These are phyloP conservation scores for Oreotrochilus melanogaster DNA, from an alignment of 2,113 vertebrate species.

Conservation along the genomic window DNA sequence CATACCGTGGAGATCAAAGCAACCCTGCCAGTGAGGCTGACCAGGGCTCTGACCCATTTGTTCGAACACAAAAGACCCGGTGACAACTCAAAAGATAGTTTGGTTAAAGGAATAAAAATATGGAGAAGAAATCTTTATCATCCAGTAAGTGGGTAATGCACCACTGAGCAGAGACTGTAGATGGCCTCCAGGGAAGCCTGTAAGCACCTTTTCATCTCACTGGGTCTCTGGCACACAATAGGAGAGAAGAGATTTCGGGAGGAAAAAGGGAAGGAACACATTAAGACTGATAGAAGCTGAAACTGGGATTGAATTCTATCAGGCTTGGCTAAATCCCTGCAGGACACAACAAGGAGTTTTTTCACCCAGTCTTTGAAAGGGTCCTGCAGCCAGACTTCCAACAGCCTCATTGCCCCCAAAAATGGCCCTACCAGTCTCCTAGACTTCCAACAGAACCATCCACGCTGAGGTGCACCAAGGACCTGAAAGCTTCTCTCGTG, in stretches of 20 bases:
- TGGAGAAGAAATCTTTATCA: constrained; percentile 54
- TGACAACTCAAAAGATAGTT: constrained; percentile 53
- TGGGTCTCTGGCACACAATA: constrained; percentile 40
- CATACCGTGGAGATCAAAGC: constrained; percentile 56
- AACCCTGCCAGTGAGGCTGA: constrained; percentile 24
- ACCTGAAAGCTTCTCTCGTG: neutral
- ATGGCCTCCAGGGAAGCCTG: constrained; percentile 44
- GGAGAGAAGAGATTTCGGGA: constrained; percentile 7
- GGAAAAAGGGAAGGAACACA: constrained; percentile 57
- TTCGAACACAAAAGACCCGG: constrained; percentile 28
- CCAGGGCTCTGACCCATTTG: constrained; percentile 42
- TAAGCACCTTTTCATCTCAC: constrained; percentile 63
- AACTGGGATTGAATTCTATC: constrained; percentile 7
- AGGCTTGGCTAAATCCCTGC: neutral
- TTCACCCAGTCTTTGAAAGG: neutral
- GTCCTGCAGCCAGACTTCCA: neutral
- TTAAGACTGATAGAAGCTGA: neutral
- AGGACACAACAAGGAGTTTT: neutral
- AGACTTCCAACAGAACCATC: neutral
- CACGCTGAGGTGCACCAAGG: accelerated
- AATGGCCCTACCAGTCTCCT: neutral
- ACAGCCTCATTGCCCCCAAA: accelerated
- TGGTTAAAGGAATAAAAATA: constrained; percentile 65
- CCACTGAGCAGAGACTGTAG: constrained; percentile 53
- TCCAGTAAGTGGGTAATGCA: constrained; percentile 21